These are phyloP conservation scores for Monarcha castaneiventris DNA, from an alignment of 2,113 vertebrate genomes.

Conservation along the genomic window DNA sequence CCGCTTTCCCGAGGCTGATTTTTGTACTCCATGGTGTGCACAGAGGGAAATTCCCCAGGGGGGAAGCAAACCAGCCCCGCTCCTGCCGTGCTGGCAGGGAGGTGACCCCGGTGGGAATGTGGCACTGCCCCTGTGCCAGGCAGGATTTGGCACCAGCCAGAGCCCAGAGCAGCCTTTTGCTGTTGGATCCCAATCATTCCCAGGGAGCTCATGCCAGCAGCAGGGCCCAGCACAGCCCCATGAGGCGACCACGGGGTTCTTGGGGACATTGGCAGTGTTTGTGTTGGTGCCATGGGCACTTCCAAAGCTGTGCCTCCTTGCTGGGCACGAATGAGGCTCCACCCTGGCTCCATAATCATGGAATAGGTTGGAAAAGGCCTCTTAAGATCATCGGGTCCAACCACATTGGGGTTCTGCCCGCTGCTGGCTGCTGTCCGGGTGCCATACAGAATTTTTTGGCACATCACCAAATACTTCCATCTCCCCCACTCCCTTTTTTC, in stretches of 20 bases:
- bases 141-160: background rate
- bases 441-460: background rate
- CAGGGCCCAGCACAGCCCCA: background rate
- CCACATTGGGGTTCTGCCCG: background rate
- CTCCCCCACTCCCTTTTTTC: background rate
- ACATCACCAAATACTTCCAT: accelerated
- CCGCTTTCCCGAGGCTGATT: background rate
- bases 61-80: background rate
- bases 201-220: background rate
- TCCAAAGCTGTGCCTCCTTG: background rate
- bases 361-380: background rate
- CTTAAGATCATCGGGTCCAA: background rate
- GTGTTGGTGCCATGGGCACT: accelerated
- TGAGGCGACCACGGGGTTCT: accelerated
- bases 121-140: background rate
- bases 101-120: background rate
- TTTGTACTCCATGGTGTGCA: background rate
- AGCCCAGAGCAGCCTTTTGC: background rate
- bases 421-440: accelerated
- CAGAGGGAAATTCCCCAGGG: background rate
- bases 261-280: accelerated
- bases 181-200: background rate
- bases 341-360: accelerated
- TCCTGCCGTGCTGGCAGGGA: accelerated
- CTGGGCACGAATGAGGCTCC: background rate